phyloP scores from a whole-genome alignment of 1,140 invertebrate genomes.

The Drosophila gunungcola region DNA sequence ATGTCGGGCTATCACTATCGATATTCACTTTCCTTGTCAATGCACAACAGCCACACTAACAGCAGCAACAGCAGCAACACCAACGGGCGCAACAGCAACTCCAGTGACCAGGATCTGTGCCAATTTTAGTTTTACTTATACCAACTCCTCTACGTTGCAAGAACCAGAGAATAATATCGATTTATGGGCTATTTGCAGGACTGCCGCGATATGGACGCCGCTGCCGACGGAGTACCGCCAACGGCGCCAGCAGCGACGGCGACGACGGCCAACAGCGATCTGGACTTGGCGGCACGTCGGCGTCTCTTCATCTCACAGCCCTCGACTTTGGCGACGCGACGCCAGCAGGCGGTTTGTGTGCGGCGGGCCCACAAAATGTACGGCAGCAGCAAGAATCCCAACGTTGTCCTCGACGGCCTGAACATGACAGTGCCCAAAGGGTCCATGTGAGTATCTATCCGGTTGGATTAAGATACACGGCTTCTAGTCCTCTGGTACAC shows the following conservation, averaged over 20 bases:
- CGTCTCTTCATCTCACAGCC: conserved; percentile 87
- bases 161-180: conserved; percentile 41
- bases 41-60: conserved; percentile 42
- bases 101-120: conserved; percentile 22
- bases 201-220: conserved; percentile 72
- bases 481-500: not conserved
- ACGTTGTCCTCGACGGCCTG: conserved; percentile 93
- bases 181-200: conserved; percentile 54
- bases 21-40: conserved; percentile 73
- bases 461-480: conserved; percentile 1
- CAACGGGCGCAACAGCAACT: conserved; percentile 7
- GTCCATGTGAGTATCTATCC: conserved; percentile 91
- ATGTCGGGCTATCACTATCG: conserved; percentile 52
- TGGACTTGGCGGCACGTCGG: conserved; percentile 78
- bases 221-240: conserved; percentile 77
- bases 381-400: conserved; percentile 92
- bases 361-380: conserved; percentile 93
- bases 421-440: conserved; percentile 96
- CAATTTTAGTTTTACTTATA: conserved; percentile 60
- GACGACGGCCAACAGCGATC: conserved; percentile 60
- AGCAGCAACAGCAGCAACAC: conserved; percentile 6
- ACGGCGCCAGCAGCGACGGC: conserved; percentile 65
- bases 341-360: conserved; percentile 92
- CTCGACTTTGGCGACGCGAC: conserved; percentile 89
- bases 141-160: conserved; percentile 28